Base-by-base conservation (phyloP, 2,888 invertebrate genomes). In the Synergus japonicus region DNA sequence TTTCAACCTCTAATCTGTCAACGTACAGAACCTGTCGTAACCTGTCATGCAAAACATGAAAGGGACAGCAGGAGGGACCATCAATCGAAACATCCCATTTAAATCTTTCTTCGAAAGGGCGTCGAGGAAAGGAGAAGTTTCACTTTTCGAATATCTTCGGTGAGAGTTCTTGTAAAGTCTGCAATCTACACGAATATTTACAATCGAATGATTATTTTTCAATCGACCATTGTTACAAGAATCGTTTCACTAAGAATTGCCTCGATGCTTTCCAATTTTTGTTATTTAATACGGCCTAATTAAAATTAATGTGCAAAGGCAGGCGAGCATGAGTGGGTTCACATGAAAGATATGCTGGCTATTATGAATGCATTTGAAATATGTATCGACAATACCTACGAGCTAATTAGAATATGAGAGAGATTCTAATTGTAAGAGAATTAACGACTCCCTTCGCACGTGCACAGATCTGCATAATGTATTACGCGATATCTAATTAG, bases 111-210 rank as follows among this genome's bases (percentile, higher is more conserved):
- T 83, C 81, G 82, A 86, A 87, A 85, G 86, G 86, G 81, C 81
- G 77, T 66, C 79, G 80, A 81, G 82, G 83, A 77, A 80, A 81
- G 82, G 83, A 77, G 81, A 85, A 88, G 90, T 90, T 90, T 90
- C 90, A 89, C 90, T 87, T 87, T 87, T 87, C 88, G 88, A 91
- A 90, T 90, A 90, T 87, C 89, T 90, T 88, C 76, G 89, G 90
- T 88, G 90, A 90, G 91, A 91, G 90, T 88, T 77, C 73, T 46
- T 78, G 82, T 82, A 9, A 18, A 2, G 54, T 54, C n/a, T n/a
- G 10, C 44, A 44, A 2, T 44, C 69, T 79, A 76, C 84, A 81
- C 82, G 64, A 81, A 84, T 83, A 81, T 85, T 86, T 84, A 82
- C 82, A 64, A 81, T 84, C 83, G 80, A 85, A 86, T 78, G 78